Base-by-base conservation (phyloP, 2,797 vertebrate genomes). In the Setipinna tenuifilis region DNA sequence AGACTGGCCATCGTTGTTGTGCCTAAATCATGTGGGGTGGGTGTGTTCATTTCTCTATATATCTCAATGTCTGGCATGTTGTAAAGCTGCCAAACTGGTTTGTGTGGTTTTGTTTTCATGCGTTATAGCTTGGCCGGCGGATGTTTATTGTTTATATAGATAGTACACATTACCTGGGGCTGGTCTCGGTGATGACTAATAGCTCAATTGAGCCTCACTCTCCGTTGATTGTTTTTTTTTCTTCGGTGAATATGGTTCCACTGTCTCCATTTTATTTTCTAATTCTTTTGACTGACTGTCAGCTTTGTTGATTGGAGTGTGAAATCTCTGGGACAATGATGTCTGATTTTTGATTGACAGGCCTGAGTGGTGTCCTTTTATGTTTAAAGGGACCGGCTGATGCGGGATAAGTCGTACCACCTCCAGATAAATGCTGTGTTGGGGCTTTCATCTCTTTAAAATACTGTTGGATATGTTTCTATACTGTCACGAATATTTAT, bases 321-420 rank as follows among this genome's bases (percentile, higher is more conserved):
- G 71, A 78, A 44, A 41, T 41, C 71, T 78, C 61, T 90, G 84
- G 87, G 85, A 89, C 89, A 82, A 91, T 81, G 58, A 41, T 83
- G 87, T 85, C 88, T 85, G 86, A 89, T 50, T 41, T 54, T 84
- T 71, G 31, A 81, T 23, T 59, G 81, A 83, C 54, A 58, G 41
- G 86, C 80, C 44, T 86, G 78, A 87, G 48, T 85, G 68, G 85
- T 87, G 89, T 87, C 90, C 85, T 90, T 86, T 84, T 88, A 57
- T 93, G 90, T 94, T 92, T 92, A 93, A 94, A 93, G 92, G 92
- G 92, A 91, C 88, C 89, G 90, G 90, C 87, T 93, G 89, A 89
- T 92, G 92, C 92, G 93, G 92, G 62, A 86, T 84, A 85, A 89
- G 83, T 88, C 89, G 93, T 88, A 93, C 88, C 92, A 92, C 2